These are phyloP conservation scores for Mesitornis unicolor DNA, from an alignment of 2,113 vertebrate species.

Conservation along the genomic window DNA sequence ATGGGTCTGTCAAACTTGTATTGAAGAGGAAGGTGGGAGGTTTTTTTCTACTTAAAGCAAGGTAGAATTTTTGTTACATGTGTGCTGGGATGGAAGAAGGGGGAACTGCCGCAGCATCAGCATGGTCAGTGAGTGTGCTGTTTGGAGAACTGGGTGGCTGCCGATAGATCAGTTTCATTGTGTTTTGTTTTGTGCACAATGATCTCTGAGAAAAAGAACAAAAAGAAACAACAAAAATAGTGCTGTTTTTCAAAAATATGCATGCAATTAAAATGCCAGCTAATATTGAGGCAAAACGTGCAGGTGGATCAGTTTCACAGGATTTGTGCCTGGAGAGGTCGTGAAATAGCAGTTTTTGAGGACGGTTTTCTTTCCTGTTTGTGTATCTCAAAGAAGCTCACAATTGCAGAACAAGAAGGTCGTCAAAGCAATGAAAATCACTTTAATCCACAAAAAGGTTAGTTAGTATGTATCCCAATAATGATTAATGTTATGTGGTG, in stretches of 20 bases:
- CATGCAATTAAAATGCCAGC: neutral
- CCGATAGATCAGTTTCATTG: conserved; percentile 17
- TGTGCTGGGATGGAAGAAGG: neutral
- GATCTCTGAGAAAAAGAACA: conserved; percentile 3
- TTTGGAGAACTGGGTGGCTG: conserved; percentile 2
- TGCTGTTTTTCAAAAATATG: neutral
- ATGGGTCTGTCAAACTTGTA: neutral
- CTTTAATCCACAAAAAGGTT: neutral
- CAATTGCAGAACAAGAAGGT: neutral
- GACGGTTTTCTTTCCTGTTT: neutral
- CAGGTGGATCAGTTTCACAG: neutral
- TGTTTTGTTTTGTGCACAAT: neutral
- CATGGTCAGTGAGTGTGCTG: neutral
- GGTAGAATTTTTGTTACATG: neutral
- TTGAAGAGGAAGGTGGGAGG: neutral
- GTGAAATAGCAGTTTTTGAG: neutral
- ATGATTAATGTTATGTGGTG: neutral
- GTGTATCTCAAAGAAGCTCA: neutral
- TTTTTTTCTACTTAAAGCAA: neutral
- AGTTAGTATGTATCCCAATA: neutral
- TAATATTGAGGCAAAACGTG: neutral
- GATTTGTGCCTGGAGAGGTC: neutral
- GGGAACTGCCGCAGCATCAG: neutral
- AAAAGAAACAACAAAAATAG: neutral
- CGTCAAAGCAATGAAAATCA: fast-evolving